phyloP scores from a whole-genome alignment of 2,797 vertebrate genomes.

The Rhodeus uyekii region DNA sequence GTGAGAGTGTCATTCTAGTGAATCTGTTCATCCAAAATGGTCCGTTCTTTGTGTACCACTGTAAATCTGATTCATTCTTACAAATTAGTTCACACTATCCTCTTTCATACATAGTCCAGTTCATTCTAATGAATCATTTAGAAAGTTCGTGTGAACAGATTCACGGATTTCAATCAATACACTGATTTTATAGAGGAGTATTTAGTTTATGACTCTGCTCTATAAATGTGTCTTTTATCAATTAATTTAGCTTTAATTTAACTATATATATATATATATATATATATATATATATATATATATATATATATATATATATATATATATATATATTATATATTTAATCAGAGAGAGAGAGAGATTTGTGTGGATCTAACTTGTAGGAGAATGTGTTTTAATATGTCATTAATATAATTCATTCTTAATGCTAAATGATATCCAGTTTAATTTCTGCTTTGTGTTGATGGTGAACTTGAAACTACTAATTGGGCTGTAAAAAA shows the following conservation, averaged over 20 bases:
- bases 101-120: not conserved
- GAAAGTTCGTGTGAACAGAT: not conserved
- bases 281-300: too few relatives aligned
- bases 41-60: not conserved
- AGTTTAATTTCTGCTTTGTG: not conserved
- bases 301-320: too few relatives aligned
- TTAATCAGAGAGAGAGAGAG: too few relatives aligned
- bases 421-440: not conserved
- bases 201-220: not conserved
- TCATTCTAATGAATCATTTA: not conserved
- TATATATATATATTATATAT: too few relatives aligned
- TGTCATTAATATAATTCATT: too few relatives aligned
- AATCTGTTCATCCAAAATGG: not conserved
- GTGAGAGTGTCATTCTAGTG: not conserved
- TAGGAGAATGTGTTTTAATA: not conserved
- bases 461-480: not conserved
- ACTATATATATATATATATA: too few relatives aligned
- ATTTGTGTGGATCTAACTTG: not conserved
- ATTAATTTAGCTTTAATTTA: not conserved
- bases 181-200: not conserved
- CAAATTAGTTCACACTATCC: too few relatives aligned
- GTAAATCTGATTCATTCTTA: not conserved
- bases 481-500: not conserved
- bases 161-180: not conserved
- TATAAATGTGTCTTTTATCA: not conserved